Percentiles rank a stretch among this genome's conserved stretches.
Evolutionary conservation across 2,113 vertebrate genomes (phyloP).

Genomic region (Zeus faber): DNA sequence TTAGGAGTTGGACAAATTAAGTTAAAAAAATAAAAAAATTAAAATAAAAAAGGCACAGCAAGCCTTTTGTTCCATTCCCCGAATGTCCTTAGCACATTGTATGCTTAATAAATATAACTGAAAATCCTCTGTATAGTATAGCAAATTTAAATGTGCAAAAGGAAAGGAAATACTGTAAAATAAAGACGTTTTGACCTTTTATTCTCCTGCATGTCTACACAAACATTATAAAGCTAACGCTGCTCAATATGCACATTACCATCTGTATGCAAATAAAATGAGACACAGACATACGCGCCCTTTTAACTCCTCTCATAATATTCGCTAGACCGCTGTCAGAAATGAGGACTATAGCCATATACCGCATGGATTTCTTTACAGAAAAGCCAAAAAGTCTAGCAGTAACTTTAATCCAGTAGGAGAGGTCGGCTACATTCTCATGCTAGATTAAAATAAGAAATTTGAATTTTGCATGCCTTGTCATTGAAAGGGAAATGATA

Average conservation of each 20-base stretch:
- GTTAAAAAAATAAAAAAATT: no score
- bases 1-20: conserved; percentile 60
- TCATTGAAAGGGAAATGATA: no score
- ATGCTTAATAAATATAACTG: not conserved
- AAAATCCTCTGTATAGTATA: no score
- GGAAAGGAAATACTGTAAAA: conserved; percentile 12
- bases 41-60: conserved; percentile 27
- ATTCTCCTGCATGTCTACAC: conserved; percentile 35
- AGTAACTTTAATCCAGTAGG: no score
- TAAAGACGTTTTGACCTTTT: conserved; percentile 51
- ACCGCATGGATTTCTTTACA: no score
- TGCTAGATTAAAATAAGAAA: no score
- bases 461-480: no score
- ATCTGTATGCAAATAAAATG: conserved; percentile 24
- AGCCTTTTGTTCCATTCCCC: conserved; percentile 26
- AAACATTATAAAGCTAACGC: conserved; percentile 32
- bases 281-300: conserved; percentile 16
- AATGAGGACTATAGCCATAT: not conserved
- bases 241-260: conserved; percentile 34
- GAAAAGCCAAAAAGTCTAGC: no score
- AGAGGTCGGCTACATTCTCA: no score
- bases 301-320: conserved; percentile 24
- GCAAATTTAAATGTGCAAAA: no score
- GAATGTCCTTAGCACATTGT: conserved; percentile 13
- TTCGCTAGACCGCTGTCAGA: conserved; percentile 13